Evolutionary conservation across 2,113 vertebrate genomes (phyloP).

Genomic region (Tonatia bakeri): DNA sequence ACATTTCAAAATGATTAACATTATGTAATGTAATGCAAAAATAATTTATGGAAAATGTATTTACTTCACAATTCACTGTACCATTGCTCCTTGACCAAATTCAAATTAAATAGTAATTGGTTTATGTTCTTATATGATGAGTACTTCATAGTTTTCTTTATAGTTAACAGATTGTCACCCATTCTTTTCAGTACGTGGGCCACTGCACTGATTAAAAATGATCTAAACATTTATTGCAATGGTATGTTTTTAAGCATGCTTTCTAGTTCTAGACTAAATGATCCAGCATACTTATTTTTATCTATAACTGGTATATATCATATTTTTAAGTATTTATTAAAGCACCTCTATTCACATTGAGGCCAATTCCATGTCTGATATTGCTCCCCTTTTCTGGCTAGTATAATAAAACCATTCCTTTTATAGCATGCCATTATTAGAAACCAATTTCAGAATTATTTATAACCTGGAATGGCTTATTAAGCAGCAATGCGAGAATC

Average conservation of each 20-base stretch:
- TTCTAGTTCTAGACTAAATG: slow-evolving; percentile 76
- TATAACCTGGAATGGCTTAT: slow-evolving; percentile 92
- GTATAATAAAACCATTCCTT: slow-evolving; percentile 87
- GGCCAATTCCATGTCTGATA: slow-evolving; percentile 77
- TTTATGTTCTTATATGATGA: slow-evolving; percentile 79
- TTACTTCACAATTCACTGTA: slow-evolving; percentile 82
- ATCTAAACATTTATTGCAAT: slow-evolving; percentile 72
- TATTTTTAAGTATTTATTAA: slow-evolving; percentile 82
- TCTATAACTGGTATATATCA: slow-evolving; percentile 71
- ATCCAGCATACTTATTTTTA: slow-evolving; percentile 66
- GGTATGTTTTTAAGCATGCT: slow-evolving; percentile 73
- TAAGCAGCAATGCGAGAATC: slow-evolving; percentile 93
- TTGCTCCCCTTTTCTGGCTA: slow-evolving; percentile 79
- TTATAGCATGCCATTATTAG: slow-evolving; percentile 91
- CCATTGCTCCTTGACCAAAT: slow-evolving; percentile 83
- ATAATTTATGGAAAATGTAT: slow-evolving; percentile 84
- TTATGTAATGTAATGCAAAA: slow-evolving; percentile 82
- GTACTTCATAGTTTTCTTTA: slow-evolving; percentile 79
- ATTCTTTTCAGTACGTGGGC: slow-evolving; percentile 71
- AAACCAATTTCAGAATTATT: slow-evolving; percentile 92
- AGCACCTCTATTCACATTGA: slow-evolving; percentile 78
- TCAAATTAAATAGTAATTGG: slow-evolving; percentile 86
- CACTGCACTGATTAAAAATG: slow-evolving; percentile 74
- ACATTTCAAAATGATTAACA: slow-evolving; percentile 88
- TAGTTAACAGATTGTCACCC: slow-evolving; percentile 79